Percentiles rank a stretch among this genome's conserved stretches.
Evolutionary conservation across 2,888 invertebrate species (phyloP).

Genomic region (Drosophila vallismaia): DNA sequence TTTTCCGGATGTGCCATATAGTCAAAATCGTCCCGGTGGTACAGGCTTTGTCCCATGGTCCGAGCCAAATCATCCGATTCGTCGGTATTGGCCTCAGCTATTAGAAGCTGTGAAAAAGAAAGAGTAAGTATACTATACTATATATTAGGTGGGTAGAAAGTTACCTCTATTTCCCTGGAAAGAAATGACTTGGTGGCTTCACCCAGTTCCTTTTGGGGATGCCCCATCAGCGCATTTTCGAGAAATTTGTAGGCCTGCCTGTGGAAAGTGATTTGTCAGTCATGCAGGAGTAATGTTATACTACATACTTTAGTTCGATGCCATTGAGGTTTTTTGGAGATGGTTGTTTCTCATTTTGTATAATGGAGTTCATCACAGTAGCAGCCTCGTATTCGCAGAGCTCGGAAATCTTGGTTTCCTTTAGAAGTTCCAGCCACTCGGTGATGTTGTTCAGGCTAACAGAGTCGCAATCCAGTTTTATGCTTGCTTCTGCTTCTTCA

Average conservation of each 20-base stretch:
- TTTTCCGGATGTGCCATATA: constrained; percentile 38
- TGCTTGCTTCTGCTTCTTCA: constrained; percentile 57
- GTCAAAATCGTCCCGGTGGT: constrained; percentile 24
- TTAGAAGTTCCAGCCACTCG: constrained; percentile 74
- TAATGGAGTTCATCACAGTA: constrained; percentile 68
- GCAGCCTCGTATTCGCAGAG: constrained; percentile 75
- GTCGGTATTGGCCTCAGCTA: constrained; percentile 74
- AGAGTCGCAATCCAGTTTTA: constrained; percentile 73
- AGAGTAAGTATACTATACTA: neutral
- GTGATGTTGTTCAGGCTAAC: constrained; percentile 70
- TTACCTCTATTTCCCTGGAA: constrained; percentile 76
- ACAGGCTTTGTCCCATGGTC: constrained; percentile 54
- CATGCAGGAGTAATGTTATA: neutral
- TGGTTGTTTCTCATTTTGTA: constrained; percentile 67
- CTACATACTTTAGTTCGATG: constrained; percentile 48
- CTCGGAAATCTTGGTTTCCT: constrained; percentile 46
- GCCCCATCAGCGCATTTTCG: constrained; percentile 77
- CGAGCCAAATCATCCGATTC: constrained; percentile 55
- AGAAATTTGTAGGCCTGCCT: constrained; percentile 80
- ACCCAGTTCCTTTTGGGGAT: constrained; percentile 73
- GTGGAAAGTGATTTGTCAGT: neutral
- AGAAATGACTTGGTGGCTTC: constrained; percentile 68
- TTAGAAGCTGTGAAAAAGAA: constrained; percentile 53
- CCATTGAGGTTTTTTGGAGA: constrained; percentile 44
- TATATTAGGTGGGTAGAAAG: neutral